phyloP scores from a whole-genome alignment of 2,888 invertebrate genomes.

The Notodonta dromedarius region DNA sequence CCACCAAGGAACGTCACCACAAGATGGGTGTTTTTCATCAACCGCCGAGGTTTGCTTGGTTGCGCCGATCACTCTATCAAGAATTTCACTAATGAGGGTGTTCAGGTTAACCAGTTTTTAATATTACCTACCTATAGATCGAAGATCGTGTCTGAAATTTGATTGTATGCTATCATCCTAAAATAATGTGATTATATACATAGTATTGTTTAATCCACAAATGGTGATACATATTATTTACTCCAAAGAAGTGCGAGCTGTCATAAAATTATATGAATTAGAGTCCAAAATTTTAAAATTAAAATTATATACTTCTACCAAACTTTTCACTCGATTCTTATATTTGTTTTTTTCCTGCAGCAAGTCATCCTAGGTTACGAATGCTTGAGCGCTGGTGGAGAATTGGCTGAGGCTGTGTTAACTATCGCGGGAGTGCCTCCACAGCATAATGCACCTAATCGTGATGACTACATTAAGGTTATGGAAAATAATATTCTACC shows the following conservation, averaged over 20 bases:
- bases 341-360: slow-evolving; percentile 34
- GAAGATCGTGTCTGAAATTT: too few relatives aligned
- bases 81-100: slow-evolving; percentile 58
- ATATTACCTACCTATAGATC: background rate
- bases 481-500: slow-evolving; percentile 54
- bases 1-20: slow-evolving; percentile 51
- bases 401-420: slow-evolving; percentile 56
- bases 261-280: too few relatives aligned
- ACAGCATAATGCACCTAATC: slow-evolving; percentile 67
- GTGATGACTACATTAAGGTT: slow-evolving; percentile 54
- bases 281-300: too few relatives aligned
- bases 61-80: slow-evolving; percentile 57
- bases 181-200: too few relatives aligned
- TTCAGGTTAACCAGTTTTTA: slow-evolving; percentile 52
- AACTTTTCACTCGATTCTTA: too few relatives aligned
- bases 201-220: too few relatives aligned
- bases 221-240: too few relatives aligned
- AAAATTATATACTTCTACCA: too few relatives aligned
- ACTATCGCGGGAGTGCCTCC: slow-evolving; percentile 67
- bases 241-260: too few relatives aligned
- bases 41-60: slow-evolving; percentile 54
- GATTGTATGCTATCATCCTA: too few relatives aligned
- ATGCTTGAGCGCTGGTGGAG: slow-evolving; percentile 52
- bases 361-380: slow-evolving; percentile 66
- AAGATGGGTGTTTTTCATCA: slow-evolving; percentile 68